Conservation (phyloP, 2,888 invertebrate genomes). For the Euplexia lucipara region DNA sequence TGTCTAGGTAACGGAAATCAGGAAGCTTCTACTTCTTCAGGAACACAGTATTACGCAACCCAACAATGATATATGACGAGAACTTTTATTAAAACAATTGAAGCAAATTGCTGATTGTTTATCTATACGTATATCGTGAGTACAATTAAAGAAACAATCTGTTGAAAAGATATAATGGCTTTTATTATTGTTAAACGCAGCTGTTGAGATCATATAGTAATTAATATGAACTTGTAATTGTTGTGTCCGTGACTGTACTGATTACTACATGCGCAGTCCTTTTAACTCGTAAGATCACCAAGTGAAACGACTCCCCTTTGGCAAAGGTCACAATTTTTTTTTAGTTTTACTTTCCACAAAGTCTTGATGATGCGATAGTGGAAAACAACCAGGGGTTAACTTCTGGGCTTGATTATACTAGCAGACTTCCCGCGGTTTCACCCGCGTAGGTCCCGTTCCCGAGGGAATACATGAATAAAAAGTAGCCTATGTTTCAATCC, state of each 20-base stretch:
- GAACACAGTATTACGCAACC: slow-evolving; percentile 45
- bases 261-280: slow-evolving; percentile 24
- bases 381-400: not conserved
- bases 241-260: slow-evolving; percentile 45
- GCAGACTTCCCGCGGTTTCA: too few relatives aligned
- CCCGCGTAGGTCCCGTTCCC: too few relatives aligned
- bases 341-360: too few relatives aligned
- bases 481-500: too few relatives aligned
- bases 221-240: slow-evolving; percentile 56
- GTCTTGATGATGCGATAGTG: not conserved
- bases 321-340: not conserved
- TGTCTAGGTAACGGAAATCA: slow-evolving; percentile 32
- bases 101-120: slow-evolving; percentile 65
- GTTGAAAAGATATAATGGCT: slow-evolving; percentile 61
- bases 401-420: too few relatives aligned
- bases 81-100: slow-evolving; percentile 64
- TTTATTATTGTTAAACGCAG: slow-evolving; percentile 58
- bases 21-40: slow-evolving; percentile 54
- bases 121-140: slow-evolving; percentile 64
- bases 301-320: not conserved
- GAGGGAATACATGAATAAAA: too few relatives aligned
- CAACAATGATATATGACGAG: slow-evolving; percentile 60
- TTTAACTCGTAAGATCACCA: slow-evolving; percentile 15
- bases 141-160: slow-evolving; percentile 64
- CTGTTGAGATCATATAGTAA: slow-evolving; percentile 55